phyloP scores from a whole-genome alignment of 2,888 invertebrate species.

The Sicus ferrugineus region DNA sequence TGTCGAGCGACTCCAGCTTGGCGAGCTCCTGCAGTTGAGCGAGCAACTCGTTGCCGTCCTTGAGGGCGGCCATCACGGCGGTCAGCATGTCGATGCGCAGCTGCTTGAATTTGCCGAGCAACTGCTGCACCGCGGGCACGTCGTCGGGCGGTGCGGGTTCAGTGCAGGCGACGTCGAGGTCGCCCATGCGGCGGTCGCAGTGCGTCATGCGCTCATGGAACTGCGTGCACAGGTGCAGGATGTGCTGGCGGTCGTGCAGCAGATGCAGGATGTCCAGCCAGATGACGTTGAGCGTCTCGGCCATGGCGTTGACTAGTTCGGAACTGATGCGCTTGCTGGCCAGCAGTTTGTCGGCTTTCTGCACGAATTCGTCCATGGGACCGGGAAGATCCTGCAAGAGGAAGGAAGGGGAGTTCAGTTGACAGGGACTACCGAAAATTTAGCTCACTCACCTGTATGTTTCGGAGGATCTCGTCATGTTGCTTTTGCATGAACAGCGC shows the following conservation, averaged over 20 bases:
- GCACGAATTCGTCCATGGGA: constrained; percentile 85
- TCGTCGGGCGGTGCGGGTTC: constrained; percentile 75
- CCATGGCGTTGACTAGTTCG: constrained; percentile 89
- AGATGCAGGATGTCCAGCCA: constrained; percentile 86
- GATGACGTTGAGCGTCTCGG: constrained; percentile 76
- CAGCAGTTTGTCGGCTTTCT: constrained; percentile 85
- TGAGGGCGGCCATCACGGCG: constrained; percentile 79
- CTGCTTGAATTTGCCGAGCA: constrained; percentile 76
- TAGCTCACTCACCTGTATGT: constrained; percentile 74
- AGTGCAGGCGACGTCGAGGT: constrained; percentile 74
- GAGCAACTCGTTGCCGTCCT: constrained; percentile 79
- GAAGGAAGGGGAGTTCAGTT: not conserved
- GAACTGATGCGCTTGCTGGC: constrained; percentile 78
- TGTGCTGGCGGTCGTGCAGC: constrained; percentile 77
- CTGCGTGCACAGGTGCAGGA: constrained; percentile 79
- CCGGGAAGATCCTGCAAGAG: constrained; percentile 81
- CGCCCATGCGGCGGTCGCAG: constrained; percentile 74
- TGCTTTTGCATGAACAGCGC: constrained; percentile 77
- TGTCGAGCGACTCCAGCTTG: constrained; percentile 78
- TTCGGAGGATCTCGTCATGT: constrained; percentile 83
- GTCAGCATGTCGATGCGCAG: constrained; percentile 77
- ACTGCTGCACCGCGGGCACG: constrained; percentile 75
- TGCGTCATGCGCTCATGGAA: constrained; percentile 78
- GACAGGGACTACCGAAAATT: not conserved
- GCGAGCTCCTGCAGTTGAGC: constrained; percentile 78